Conservation (phyloP, 2,888 invertebrate species). For the Malacosoma neustria region DNA sequence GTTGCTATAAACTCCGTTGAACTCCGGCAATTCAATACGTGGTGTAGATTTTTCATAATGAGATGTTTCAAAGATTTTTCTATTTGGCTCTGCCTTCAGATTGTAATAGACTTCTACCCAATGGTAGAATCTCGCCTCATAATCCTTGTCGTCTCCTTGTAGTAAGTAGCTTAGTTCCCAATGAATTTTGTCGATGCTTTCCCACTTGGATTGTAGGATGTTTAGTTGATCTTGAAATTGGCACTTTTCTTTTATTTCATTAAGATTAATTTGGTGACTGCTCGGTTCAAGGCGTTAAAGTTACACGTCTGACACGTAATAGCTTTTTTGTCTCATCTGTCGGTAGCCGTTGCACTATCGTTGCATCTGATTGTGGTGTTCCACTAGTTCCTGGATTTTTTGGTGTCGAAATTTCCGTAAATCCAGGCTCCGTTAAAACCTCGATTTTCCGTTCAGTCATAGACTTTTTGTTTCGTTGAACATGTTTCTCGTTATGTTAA, state of each 20-base stretch:
- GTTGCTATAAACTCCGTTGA: neutral
- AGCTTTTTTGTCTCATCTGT: neutral
- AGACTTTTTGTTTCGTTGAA: neutral
- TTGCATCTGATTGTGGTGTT: neutral
- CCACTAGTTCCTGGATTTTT: neutral
- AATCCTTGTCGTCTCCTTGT: slow-evolving; percentile 3
- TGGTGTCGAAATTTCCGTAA: neutral
- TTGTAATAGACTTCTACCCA: slow-evolving; percentile 4
- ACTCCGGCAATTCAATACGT: neutral
- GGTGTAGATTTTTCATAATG: slow-evolving; percentile 6
- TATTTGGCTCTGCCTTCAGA: slow-evolving; percentile 2
- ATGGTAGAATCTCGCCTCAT: slow-evolving; percentile 1
- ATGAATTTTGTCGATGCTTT: slow-evolving; percentile 2
- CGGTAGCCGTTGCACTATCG: neutral
- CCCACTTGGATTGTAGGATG: slow-evolving; percentile 1
- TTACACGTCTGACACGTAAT: neutral
- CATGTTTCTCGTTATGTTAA: neutral
- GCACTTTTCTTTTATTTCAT: slow-evolving; percentile 1
- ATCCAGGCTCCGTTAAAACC: neutral
- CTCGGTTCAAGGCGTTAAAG: neutral
- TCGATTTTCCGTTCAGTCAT: neutral
- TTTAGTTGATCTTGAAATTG: slow-evolving; percentile 2
- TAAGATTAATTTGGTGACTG: neutral
- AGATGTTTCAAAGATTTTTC: slow-evolving; percentile 5
- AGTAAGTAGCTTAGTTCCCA: slow-evolving; percentile 3